Evolutionary conservation across 53 echinoderm and acorn worm species (phyloP), one percentile per base, ranked within the genome.

Genomic region (Apostichopus leukothele): DNA sequence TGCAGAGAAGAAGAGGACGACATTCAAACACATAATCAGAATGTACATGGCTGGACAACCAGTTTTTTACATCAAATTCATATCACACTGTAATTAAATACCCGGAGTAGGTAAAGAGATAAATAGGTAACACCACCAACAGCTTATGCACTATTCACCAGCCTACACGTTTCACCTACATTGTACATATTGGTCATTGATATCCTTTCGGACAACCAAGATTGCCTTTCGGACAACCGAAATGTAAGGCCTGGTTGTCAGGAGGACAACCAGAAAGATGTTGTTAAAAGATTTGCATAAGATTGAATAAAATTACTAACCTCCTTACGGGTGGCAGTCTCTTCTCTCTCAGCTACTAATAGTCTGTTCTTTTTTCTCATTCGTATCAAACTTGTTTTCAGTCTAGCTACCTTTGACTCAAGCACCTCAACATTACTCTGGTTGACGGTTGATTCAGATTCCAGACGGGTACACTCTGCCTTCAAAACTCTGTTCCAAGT

Each of bases 281-380:
- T 74, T 7, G 7, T 74, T 25, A 6, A 74, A 25, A 74, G 5
- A 21, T 39, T 39, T 39, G 39, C 39, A 39, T 39, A 39, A 3
- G 39, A 21, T 0, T 25, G 10, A 76, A 51, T 8, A 0, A 51
- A 0, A n/a, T 76, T 26, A 26, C 5, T 39, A 23, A 85, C 85
- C 85, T 85, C 68, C 26, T 60, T 85, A 14, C 50, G 50, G 50
- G 67, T 68, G 18, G 6, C 12, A 1, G 67, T 66, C 26, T 11
- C 50, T 67, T 85, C 61, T 50, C 85, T 85, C 26, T 86, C 80
- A 9, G 79, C 93, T 53, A 93, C 89, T 16, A 89, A 78, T 52
- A 88, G 89, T 61, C 91, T 86, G 52, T 93, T 89, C 75, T 89
- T 89, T 22, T 87, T 91, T 79, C 79, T 63, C 85, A 85, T 85